Evolutionary conservation across 2,888 invertebrate genomes (phyloP), one percentile per base, ranked within the genome.

Genomic region (Morpho achilles): DNA sequence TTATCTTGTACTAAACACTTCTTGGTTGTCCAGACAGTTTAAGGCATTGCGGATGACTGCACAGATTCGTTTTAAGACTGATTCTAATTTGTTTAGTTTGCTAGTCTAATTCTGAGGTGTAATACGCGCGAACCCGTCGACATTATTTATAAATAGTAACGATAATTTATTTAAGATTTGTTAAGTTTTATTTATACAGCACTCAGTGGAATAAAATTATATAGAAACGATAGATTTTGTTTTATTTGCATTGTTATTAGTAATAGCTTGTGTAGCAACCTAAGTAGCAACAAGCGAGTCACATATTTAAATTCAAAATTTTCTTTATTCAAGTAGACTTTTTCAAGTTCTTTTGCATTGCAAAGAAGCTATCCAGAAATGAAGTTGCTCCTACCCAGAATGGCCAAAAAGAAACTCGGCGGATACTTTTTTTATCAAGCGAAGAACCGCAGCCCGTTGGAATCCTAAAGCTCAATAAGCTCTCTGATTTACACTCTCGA

Each of bases 121-220:
- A 62, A 63, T 72, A 71, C 76, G 82, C 80, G 87, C 86, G 89
- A 89, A 82, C 85, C 87, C 89, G 89, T 90, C 89, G 89, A 87
- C 85, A 85, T 87, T 82, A 79, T 80, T 77, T 73, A 68, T 68
- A 69, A 69, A 64, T 65, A 61, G 67, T 67, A 68, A 58, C 51
- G 68, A 70, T 66, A 68, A 86, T 82, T 87, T 86, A 84, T 82
- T 79, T 77, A 72, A 70, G 67, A 68, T 77, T 77, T 82, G 75
- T 77, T 82, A 81, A 87, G 82, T 69, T 64, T 80, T 88, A 88
- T 90, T 89, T 89, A 89, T 88, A 87, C 83, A 79, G 83, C 87
- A 88, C 84, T 61, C 62, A 59, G 64, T 66, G 64, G 63, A 68
- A 66, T 68, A 67, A 67, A 68, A 58, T 58, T 61, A 44, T 58